phyloP scores from a whole-genome alignment of 2,113 vertebrate genomes.

The Vombatus ursinus region DNA sequence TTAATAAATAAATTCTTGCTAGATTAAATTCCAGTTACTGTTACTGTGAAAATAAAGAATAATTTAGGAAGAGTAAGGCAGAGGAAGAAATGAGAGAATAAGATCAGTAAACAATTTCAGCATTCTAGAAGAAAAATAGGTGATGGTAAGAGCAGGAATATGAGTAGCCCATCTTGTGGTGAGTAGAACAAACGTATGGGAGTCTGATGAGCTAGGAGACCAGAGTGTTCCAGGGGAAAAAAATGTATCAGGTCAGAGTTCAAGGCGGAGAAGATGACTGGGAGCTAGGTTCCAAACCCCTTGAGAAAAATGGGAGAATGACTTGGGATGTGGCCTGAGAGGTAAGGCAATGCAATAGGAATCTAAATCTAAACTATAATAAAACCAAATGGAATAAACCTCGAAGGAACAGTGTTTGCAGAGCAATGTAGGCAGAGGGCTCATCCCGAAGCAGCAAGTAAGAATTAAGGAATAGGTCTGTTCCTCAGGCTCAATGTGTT shows the following conservation, averaged over 20 bases:
- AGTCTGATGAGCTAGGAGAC: background rate
- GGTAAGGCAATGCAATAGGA: background rate
- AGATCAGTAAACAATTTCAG: background rate
- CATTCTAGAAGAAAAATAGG: background rate
- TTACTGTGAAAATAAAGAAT: background rate
- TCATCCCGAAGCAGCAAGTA: background rate
- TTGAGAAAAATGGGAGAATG: background rate
- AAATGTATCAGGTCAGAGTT: background rate
- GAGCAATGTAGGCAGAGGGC: background rate
- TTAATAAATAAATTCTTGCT: background rate
- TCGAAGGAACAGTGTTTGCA: background rate
- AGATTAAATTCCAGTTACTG: background rate
- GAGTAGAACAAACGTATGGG: background rate
- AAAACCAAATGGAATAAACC: background rate
- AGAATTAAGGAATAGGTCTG: background rate
- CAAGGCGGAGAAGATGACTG: background rate
- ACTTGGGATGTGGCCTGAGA: background rate
- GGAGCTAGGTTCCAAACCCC: background rate
- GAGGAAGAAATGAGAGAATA: background rate
- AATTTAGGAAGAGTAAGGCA: background rate
- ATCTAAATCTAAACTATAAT: background rate
- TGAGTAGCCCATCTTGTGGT: background rate
- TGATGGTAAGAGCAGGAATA: background rate
- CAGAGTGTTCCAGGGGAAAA: background rate
- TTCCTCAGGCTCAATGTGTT: background rate